phyloP scores from a whole-genome alignment of 2,113 vertebrate genomes.

The Cyanistes caeruleus region DNA sequence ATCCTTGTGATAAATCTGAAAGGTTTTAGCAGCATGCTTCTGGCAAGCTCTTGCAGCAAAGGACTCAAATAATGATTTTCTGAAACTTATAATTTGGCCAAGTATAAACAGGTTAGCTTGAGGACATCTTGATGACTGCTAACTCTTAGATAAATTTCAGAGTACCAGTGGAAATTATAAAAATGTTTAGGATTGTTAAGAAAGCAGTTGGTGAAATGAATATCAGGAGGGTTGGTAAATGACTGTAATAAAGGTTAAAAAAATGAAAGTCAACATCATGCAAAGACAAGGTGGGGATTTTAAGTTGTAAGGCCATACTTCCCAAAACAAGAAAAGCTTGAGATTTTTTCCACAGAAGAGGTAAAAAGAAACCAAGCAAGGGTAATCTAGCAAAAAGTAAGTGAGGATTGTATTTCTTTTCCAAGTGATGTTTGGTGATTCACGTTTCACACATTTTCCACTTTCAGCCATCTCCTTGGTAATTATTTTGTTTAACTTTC shows the following conservation, averaged over 20 bases:
- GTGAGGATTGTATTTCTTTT: background rate
- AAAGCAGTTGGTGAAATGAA: background rate
- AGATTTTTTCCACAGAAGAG: background rate
- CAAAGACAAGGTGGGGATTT: background rate
- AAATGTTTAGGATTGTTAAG: background rate
- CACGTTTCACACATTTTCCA: background rate
- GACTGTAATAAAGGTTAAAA: background rate
- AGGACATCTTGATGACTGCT: background rate
- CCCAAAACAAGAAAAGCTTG: background rate
- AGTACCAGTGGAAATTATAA: background rate
- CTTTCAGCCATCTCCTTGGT: background rate
- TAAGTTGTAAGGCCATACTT: background rate
- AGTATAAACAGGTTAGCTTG: background rate
- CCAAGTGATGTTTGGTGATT: background rate
- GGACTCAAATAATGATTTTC: background rate
- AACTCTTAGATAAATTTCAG: background rate
- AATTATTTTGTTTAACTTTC: conserved; percentile 44
- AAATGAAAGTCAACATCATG: background rate
- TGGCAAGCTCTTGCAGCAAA: background rate
- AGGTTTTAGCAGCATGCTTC: background rate
- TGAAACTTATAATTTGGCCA: background rate
- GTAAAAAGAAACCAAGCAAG: background rate
- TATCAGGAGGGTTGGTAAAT: background rate
- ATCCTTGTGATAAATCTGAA: background rate
- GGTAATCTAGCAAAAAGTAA: background rate